Base-by-base conservation (phyloP, 2,797 vertebrate species). In the Sitta carolinensis region DNA sequence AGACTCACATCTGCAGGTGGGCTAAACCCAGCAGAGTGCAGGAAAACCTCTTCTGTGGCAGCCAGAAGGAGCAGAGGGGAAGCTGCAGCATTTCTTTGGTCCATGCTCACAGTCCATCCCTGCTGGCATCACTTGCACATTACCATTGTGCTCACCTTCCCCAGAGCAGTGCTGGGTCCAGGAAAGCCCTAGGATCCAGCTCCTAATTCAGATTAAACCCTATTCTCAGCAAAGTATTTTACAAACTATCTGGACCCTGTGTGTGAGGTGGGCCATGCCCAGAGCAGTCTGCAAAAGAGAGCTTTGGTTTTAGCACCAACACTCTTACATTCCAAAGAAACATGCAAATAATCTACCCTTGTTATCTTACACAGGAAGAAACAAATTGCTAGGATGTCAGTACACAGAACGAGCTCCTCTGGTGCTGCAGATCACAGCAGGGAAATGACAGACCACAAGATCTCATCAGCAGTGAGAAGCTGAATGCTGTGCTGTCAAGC, bases 81-180 rank as follows among this genome's bases (percentile, higher is more conserved):
- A n/a, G 70, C 84, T 14, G n/a, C 63, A 55, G 72, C 5, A 1
- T 30, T 57, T 66, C 29, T 16, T 13, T 8, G 69, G 30, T 64
- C 67, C 32, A 25, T 5, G 1, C 3, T 7, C n/a, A 4, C 51
- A 38, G 51, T 1, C 13, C 36, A 2, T 50, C 26, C 13, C 42
- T 11, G 0, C 42, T 2, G 0, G 45, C 43, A 62, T 6, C 20
- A 0, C 51, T 17, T 13, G 1, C 7, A 2, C 25, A 52, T 40
- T 7, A 25, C 13, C 23, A n/a, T 9, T 1, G 1, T 12, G 54
- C 36, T 69, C 68, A 4, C 29, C 30, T 42, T 38, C 64, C 27
- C 30, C 69, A 11, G 2, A 48, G 81, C 52, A 34, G n/a, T 10
- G 4, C 43, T 6, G 16, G 22, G 36, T 26, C 36, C n/a, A 74